Evolutionary conservation across 2,113 vertebrate species (phyloP).

Genomic region (Oreotrochilus melanogaster): DNA sequence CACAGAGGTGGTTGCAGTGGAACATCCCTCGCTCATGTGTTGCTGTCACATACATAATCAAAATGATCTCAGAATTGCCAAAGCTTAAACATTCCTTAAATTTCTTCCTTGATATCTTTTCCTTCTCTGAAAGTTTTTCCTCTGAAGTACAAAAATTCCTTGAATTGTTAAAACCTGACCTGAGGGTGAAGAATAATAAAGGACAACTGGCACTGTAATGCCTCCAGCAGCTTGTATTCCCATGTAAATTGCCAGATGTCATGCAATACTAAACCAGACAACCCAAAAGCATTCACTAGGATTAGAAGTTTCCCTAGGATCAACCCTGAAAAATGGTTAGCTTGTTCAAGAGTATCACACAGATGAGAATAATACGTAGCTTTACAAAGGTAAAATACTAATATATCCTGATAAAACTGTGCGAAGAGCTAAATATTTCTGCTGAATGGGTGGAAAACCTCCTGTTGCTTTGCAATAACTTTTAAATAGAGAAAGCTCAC

Average conservation of each 20-base stretch:
- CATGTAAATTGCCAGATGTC: neutral
- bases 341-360: neutral
- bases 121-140: neutral
- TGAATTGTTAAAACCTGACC: neutral
- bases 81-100: neutral
- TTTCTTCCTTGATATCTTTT: neutral
- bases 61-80: neutral
- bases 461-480: neutral
- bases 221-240: neutral
- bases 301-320: neutral
- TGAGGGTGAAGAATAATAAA: neutral
- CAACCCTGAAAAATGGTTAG: neutral
- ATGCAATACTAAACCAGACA: neutral
- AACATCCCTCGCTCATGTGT: rapidly evolving
- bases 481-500: neutral
- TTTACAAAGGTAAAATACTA: neutral
- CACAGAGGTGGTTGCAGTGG: neutral
- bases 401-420: neutral
- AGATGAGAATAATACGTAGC: neutral
- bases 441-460: neutral
- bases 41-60: neutral
- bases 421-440: neutral
- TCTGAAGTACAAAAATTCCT: neutral
- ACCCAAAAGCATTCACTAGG: neutral
- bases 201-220: neutral